Conservation (phyloP, 2,888 invertebrate species). For the Craniophora ligustri region DNA sequence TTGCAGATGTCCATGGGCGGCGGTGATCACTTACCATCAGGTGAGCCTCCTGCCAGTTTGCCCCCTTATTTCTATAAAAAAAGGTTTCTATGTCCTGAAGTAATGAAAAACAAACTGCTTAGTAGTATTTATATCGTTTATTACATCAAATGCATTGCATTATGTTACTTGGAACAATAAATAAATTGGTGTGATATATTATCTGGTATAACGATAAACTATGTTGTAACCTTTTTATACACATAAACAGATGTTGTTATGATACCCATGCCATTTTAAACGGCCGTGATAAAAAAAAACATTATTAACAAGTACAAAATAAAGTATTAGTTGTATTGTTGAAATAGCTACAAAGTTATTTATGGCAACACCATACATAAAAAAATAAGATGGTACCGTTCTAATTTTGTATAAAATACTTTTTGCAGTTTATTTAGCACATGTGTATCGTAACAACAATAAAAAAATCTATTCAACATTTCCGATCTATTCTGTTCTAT, state of each 20-base stretch:
- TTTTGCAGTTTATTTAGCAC: neutral
- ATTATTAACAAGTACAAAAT: too few species aligned
- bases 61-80: too few species aligned
- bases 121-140: constrained; percentile 75
- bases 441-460: constrained; percentile 47
- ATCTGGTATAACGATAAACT: constrained; percentile 70
- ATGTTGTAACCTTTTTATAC: constrained; percentile 52
- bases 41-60: too few species aligned
- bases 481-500: constrained; percentile 57
- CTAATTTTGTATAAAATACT: neutral
- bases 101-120: constrained; percentile 28
- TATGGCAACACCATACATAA: neutral
- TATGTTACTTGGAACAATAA: constrained; percentile 82
- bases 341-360: neutral
- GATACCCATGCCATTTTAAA: constrained; percentile 11
- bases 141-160: constrained; percentile 88
- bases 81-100: too few species aligned
- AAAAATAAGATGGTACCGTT: neutral
- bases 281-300: neutral
- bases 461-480: constrained; percentile 50
- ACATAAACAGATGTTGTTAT: constrained; percentile 33
- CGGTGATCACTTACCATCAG: too few species aligned
- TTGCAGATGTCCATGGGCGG: too few species aligned
- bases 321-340: too few species aligned
- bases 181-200: constrained; percentile 78